Evolutionary conservation across 2,888 invertebrate species (phyloP).

Genomic region (Camptogramma bilineatum): DNA sequence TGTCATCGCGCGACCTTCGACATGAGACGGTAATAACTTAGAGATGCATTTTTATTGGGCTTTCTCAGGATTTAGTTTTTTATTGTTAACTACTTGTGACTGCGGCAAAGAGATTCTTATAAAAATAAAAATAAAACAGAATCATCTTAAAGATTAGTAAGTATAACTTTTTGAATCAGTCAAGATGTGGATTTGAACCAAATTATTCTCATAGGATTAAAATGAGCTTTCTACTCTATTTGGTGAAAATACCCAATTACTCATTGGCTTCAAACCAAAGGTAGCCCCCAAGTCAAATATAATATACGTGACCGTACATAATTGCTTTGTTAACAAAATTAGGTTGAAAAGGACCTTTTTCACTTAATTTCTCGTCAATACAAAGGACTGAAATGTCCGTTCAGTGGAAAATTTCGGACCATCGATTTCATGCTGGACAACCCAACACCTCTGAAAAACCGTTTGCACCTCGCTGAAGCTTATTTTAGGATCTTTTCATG

Average conservation of each 20-base stretch:
- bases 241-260: not conserved
- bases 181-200: too few relatives aligned
- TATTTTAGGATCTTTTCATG: slow-evolving; percentile 84
- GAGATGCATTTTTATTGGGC: slow-evolving; percentile 55
- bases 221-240: not conserved
- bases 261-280: slow-evolving; percentile 19
- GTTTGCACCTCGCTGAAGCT: slow-evolving; percentile 78
- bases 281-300: slow-evolving; percentile 47
- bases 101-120: too few relatives aligned
- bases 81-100: not conserved
- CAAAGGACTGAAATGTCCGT: slow-evolving; percentile 80
- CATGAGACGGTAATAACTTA: slow-evolving; percentile 68
- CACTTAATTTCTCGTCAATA: slow-evolving; percentile 79
- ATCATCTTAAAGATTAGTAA: too few relatives aligned
- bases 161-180: not conserved
- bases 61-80: slow-evolving; percentile 33
- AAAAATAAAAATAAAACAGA: too few relatives aligned
- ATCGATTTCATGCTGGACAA: slow-evolving; percentile 75
- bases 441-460: slow-evolving; percentile 83
- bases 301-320: slow-evolving; percentile 64
- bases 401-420: slow-evolving; percentile 84
- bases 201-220: too few relatives aligned
- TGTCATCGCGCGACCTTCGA: slow-evolving; percentile 76
- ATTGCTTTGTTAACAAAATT: slow-evolving; percentile 62
- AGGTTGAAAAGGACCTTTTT: slow-evolving; percentile 66